phyloP scores from a whole-genome alignment of 2,888 invertebrate species.

The Parapristionchus giblindavisi region DNA sequence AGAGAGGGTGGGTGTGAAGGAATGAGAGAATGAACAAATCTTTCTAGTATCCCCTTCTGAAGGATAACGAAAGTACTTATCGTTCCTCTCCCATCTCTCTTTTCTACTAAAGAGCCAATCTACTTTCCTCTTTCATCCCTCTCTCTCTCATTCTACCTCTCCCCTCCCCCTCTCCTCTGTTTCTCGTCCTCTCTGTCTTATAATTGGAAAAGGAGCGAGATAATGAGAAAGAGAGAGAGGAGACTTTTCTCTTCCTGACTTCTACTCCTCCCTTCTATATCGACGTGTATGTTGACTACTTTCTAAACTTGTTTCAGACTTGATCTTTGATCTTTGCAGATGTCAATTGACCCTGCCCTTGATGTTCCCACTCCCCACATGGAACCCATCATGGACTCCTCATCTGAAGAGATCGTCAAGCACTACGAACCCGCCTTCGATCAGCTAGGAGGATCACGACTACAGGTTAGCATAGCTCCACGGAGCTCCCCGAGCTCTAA shows the following conservation, averaged over 20 bases:
- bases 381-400: constrained; percentile 21
- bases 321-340: neutral
- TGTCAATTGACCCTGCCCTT: constrained; percentile 31
- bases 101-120: neutral
- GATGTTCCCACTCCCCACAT: constrained; percentile 6
- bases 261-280: neutral
- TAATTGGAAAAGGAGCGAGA: constrained; percentile 14
- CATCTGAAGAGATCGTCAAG: neutral
- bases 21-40: too few relatives aligned
- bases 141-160: constrained; percentile 12
- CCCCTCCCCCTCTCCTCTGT: constrained; percentile 11
- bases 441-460: constrained; percentile 57
- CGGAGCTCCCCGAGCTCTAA: constrained; percentile 2
- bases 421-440: constrained; percentile 67
- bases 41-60: neutral
- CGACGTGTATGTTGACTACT: too few relatives aligned
- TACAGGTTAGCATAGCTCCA: constrained; percentile 46
- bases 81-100: too few relatives aligned
- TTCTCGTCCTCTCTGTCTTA: constrained; percentile 11
- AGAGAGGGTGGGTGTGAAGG: too few relatives aligned
- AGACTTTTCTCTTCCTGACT: neutral
- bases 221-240: neutral
- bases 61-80: too few relatives aligned
- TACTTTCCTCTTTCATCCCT: constrained; percentile 1
- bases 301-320: too few relatives aligned